These are phyloP conservation scores for Cylas formicarius DNA, from an alignment of 1,140 invertebrate genomes.

Conservation along the genomic window DNA sequence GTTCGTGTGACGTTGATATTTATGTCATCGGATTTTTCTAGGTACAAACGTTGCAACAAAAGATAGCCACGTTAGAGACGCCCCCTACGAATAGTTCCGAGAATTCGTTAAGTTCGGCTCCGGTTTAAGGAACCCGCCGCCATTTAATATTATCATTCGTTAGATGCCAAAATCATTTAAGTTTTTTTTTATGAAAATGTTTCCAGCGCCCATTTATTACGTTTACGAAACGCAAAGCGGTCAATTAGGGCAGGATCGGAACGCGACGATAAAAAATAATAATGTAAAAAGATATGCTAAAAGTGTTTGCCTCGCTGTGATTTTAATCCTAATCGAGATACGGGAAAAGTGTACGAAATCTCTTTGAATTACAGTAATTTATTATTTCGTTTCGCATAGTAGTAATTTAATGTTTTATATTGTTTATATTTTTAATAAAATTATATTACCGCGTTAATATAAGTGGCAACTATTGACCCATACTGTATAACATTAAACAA, in stretches of 20 bases:
- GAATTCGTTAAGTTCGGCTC: constrained; percentile 34
- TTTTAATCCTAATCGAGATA: not conserved
- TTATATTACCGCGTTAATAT: constrained; percentile 1
- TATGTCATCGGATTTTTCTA: constrained; percentile 20
- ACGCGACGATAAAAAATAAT: too few species aligned
- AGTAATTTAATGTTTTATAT: constrained; percentile 10
- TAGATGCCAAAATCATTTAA: too few species aligned
- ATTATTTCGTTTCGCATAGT: not conserved
- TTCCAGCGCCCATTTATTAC: too few species aligned
- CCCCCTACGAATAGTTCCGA: constrained; percentile 40
- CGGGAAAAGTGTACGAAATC: not conserved
- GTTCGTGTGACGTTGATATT: too few species aligned
- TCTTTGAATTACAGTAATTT: not conserved
- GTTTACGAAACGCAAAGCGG: too few species aligned
- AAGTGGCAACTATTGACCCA: too few species aligned
- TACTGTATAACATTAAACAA: too few species aligned
- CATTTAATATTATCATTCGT: not conserved
- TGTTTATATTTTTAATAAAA: constrained; percentile 14
- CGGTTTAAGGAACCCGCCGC: too few species aligned
- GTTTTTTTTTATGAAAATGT: too few species aligned
- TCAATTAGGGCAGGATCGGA: too few species aligned
- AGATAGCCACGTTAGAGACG: constrained; percentile 40
- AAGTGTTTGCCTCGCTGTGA: constrained; percentile 13
- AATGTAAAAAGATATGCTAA: too few species aligned
- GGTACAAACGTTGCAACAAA: constrained; percentile 39